Evolutionary conservation across 2,888 invertebrate species (phyloP).

Genomic region (Prosopocoilus inquinatus): DNA sequence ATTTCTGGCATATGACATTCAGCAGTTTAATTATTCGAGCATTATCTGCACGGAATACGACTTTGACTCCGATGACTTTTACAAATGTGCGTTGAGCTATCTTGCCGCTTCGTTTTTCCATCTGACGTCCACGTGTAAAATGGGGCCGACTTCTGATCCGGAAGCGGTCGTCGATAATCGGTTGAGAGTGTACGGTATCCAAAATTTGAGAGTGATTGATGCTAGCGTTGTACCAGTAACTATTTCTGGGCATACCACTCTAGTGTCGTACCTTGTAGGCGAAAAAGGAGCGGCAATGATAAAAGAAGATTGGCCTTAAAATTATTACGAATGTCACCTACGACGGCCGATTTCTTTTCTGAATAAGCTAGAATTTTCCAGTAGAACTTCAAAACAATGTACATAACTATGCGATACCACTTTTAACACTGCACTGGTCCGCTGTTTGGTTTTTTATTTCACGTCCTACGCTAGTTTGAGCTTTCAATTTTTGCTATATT

Average conservation of each 20-base stretch:
- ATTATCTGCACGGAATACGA: conserved; percentile 53
- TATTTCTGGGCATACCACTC: conserved; percentile 55
- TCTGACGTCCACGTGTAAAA: conserved; percentile 57
- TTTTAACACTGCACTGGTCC: no score
- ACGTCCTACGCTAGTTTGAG: no score
- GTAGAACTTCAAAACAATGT: no score
- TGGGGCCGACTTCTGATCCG: conserved; percentile 55
- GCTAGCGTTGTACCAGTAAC: conserved; percentile 58
- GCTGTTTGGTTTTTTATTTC: no score
- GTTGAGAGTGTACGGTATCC: conserved; percentile 54
- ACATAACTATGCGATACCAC: no score
- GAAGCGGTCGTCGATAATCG: conserved; percentile 58
- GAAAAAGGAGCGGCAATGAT: conserved; percentile 58
- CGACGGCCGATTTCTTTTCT: no score
- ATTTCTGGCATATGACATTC: conserved; percentile 51
- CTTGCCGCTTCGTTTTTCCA: conserved; percentile 53
- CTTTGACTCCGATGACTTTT: conserved; percentile 53
- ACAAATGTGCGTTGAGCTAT: conserved; percentile 54
- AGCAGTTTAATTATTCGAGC: conserved; percentile 47
- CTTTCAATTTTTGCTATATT: no score
- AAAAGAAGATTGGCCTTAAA: conserved; percentile 40
- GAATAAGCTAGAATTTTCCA: no score
- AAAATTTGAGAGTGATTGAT: conserved; percentile 55
- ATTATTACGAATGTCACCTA: no score
- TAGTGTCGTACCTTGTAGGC: conserved; percentile 56